A percentile compares a stretch with the other conserved stretches of the same genome.
Evolutionary conservation across 2,888 invertebrate species (phyloP).

Genomic region (Xestia ashworthii): DNA sequence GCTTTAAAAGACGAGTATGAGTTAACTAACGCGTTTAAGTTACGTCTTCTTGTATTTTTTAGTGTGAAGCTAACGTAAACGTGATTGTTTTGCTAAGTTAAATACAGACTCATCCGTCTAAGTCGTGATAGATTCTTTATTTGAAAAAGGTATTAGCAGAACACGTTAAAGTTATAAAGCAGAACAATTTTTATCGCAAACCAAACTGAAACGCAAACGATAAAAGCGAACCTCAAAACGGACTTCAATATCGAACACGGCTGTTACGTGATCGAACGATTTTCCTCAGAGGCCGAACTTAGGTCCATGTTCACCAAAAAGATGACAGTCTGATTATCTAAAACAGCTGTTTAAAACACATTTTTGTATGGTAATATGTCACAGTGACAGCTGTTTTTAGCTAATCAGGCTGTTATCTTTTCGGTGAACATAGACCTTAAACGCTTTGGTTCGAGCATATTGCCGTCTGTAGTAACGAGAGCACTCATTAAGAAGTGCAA

Average conservation of each 20-base stretch:
- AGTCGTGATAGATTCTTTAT: slow-evolving; percentile 19
- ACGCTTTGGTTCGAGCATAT: slow-evolving; percentile 58
- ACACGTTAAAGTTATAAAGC: slow-evolving; percentile 41
- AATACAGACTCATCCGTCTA: slow-evolving; percentile 49
- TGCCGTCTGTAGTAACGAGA: slow-evolving; percentile 56
- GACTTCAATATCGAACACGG: slow-evolving; percentile 47
- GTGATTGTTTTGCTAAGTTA: slow-evolving; percentile 22
- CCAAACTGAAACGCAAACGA: slow-evolving; percentile 42
- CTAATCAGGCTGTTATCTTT: too few species aligned
- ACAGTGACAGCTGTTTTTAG: too few species aligned
- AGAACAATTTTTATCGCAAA: slow-evolving; percentile 16
- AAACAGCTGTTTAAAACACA: too few species aligned
- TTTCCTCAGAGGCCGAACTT: slow-evolving; percentile 56
- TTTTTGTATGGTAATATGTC: too few species aligned
- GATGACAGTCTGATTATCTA: too few species aligned
- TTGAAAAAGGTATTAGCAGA: slow-evolving; percentile 2
- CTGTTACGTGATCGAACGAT: slow-evolving; percentile 52
- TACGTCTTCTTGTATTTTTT: slow-evolving; percentile 45
- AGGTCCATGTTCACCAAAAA: too few species aligned
- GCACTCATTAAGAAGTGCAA: slow-evolving; percentile 68
- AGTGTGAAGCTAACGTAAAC: slow-evolving; percentile 40
- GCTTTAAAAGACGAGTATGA: slow-evolving; percentile 57
- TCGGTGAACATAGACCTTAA: too few species aligned
- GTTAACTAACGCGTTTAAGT: slow-evolving; percentile 59
- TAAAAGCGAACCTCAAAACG: slow-evolving; percentile 13